phyloP scores from a whole-genome alignment of 2,888 invertebrate species.

The Limnephilus auricula region DNA sequence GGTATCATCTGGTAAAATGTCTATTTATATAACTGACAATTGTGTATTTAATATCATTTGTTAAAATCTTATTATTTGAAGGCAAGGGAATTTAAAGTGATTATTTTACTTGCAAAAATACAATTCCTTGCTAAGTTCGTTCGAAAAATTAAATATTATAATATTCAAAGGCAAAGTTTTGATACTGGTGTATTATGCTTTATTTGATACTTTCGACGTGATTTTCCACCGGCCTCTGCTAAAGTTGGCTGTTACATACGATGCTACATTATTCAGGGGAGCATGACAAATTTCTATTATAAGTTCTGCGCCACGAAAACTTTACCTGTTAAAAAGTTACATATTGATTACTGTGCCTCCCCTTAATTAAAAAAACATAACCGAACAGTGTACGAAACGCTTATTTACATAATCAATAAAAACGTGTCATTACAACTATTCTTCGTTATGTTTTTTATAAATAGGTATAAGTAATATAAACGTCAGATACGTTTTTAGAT shows the following conservation, averaged over 20 bases:
- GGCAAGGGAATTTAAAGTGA: no score
- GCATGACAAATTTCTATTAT: conserved; percentile 25
- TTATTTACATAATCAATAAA: neutral
- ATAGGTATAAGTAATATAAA: no score
- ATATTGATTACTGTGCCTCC: neutral
- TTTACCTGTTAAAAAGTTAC: conserved; percentile 14
- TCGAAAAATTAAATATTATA: neutral
- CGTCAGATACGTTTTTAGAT: no score
- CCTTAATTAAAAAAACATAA: neutral
- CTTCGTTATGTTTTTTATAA: no score
- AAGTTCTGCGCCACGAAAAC: neutral
- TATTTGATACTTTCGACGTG: neutral
- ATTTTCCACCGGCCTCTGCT: neutral
- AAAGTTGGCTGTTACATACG: neutral
- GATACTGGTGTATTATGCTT: no score
- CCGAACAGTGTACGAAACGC: neutral
- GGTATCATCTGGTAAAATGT: no score
- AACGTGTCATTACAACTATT: no score
- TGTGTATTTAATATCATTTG: no score
- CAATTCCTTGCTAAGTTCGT: neutral
- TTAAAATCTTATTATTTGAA: no score
- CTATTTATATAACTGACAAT: no score
- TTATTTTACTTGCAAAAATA: neutral
- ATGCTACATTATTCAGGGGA: neutral
- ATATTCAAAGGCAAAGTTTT: no score